Conservation (phyloP, 1,140 invertebrate species). For the Drosophila serrata region DNA sequence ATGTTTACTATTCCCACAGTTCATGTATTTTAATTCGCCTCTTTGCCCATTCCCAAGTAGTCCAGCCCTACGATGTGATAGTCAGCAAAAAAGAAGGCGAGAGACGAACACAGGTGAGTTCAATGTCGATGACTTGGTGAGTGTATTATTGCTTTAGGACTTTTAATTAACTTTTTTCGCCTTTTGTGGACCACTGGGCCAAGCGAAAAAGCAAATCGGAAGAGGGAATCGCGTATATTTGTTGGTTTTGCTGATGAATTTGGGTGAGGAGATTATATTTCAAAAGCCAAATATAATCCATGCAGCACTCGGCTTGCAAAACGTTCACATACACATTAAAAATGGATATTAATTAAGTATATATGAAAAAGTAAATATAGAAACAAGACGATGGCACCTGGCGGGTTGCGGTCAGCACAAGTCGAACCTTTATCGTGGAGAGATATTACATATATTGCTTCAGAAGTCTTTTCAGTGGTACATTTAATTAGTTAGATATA, state of each 20-base stretch:
- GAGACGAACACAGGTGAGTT: slow-evolving; percentile 29
- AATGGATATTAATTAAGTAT: slow-evolving; percentile 33
- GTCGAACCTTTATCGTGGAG: slow-evolving; percentile 14
- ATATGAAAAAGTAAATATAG: slow-evolving; percentile 41
- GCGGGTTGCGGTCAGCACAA: slow-evolving; percentile 39
- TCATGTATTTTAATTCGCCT: neutral
- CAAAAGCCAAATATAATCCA: slow-evolving; percentile 75
- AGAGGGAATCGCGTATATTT: slow-evolving; percentile 29
- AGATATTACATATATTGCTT: neutral
- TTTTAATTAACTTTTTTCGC: slow-evolving; percentile 2
- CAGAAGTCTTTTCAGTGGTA: neutral
- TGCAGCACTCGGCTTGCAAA: slow-evolving; percentile 75
- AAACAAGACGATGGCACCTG: slow-evolving; percentile 57
- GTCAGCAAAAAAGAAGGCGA: slow-evolving; percentile 13
- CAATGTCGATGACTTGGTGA: slow-evolving; percentile 12
- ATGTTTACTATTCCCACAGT: neutral
- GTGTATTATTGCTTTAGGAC: slow-evolving; percentile 23
- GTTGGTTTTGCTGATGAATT: slow-evolving; percentile 24
- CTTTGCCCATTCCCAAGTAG: neutral
- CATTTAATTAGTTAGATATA: too few species aligned
- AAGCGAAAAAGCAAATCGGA: slow-evolving; percentile 42
- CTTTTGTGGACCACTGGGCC: slow-evolving; percentile 10
- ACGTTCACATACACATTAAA: slow-evolving; percentile 77
- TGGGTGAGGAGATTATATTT: slow-evolving; percentile 65
- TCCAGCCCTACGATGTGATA: slow-evolving; percentile 11